These are phyloP conservation scores for Aradus depressus DNA, from an alignment of 2,888 invertebrate genomes.

Conservation along the genomic window DNA sequence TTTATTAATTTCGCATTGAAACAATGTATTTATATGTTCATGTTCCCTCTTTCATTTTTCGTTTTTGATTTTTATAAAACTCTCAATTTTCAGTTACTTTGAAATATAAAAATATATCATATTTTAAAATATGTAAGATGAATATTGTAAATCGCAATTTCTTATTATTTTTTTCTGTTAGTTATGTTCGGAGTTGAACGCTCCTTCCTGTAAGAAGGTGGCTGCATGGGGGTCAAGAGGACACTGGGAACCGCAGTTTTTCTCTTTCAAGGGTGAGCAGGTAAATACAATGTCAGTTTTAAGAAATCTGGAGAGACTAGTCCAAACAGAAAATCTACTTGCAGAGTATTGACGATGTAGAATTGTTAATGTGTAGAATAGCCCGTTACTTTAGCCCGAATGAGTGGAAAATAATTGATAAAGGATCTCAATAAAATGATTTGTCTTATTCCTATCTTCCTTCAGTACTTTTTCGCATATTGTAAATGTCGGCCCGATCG, in stretches of 20 bases:
- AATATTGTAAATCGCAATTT: background rate
- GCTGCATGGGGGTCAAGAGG: conserved; percentile 55
- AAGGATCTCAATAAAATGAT: too few species aligned
- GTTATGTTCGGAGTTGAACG: conserved; percentile 53
- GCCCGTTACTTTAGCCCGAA: too few species aligned
- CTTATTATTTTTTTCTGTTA: conserved; percentile 1
- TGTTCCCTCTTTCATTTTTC: background rate
- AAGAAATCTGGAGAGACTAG: too few species aligned
- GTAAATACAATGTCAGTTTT: too few species aligned
- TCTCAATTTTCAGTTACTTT: background rate
- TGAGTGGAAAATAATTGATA: too few species aligned
- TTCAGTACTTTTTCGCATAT: too few species aligned
- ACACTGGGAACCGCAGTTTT: conserved; percentile 44
- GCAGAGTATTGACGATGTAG: too few species aligned
- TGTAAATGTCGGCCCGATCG: too few species aligned
- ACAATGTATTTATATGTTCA: background rate
- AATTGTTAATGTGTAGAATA: too few species aligned
- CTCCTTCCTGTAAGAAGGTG: conserved; percentile 49
- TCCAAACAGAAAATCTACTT: too few species aligned
- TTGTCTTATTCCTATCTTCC: too few species aligned
- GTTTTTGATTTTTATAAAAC: background rate
- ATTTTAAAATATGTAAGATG: background rate
- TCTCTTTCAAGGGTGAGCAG: conserved; percentile 6
- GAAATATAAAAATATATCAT: background rate
- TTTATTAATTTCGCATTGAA: conserved; percentile 11